A percentile compares a stretch with the other conserved stretches of the same genome.
These are phyloP conservation scores for Chesias legatella DNA, from an alignment of 2,888 invertebrate species.

Conservation along the genomic window DNA sequence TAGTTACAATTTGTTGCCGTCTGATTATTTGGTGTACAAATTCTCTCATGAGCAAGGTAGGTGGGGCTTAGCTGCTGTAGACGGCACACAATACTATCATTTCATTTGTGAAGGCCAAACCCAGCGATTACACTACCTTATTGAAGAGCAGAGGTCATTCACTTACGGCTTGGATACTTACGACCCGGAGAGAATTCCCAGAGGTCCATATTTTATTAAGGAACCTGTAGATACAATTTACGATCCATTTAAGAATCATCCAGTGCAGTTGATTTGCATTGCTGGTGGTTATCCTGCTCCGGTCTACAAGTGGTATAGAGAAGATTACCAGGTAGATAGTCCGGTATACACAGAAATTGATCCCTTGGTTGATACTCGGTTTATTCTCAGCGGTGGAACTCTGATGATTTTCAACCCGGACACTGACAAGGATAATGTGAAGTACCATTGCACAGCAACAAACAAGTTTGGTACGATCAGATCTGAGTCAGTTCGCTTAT, in stretches of 20 bases:
- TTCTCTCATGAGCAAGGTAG: slow-evolving; percentile 85
- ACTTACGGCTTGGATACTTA: slow-evolving; percentile 92
- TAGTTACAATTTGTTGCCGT: slow-evolving; percentile 76
- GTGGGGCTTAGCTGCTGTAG: slow-evolving; percentile 92
- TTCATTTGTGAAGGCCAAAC: slow-evolving; percentile 95
- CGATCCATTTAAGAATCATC: slow-evolving; percentile 88
- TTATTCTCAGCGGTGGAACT: slow-evolving; percentile 94
- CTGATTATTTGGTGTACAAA: slow-evolving; percentile 89
- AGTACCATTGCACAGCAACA: slow-evolving; percentile 95
- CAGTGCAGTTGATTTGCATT: slow-evolving; percentile 88
- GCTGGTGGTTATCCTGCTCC: slow-evolving; percentile 95
- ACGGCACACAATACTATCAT: slow-evolving; percentile 86
- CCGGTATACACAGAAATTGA: slow-evolving; percentile 87
- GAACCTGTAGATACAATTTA: slow-evolving; percentile 92
- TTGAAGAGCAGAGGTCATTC: slow-evolving; percentile 88
- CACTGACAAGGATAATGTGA: slow-evolving; percentile 89
- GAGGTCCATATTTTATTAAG: slow-evolving; percentile 93
- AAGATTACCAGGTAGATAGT: slow-evolving; percentile 90
- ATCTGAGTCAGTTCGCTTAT: slow-evolving; percentile 92
- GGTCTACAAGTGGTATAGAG: slow-evolving; percentile 93
- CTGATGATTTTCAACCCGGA: slow-evolving; percentile 93
- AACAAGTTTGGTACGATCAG: slow-evolving; percentile 94
- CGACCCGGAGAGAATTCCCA: slow-evolving; percentile 89
- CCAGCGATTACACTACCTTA: slow-evolving; percentile 84
- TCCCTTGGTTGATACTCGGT: slow-evolving; percentile 86